Conservation (phyloP, 2,113 vertebrate species). For the Chrysochloris asiatica region DNA sequence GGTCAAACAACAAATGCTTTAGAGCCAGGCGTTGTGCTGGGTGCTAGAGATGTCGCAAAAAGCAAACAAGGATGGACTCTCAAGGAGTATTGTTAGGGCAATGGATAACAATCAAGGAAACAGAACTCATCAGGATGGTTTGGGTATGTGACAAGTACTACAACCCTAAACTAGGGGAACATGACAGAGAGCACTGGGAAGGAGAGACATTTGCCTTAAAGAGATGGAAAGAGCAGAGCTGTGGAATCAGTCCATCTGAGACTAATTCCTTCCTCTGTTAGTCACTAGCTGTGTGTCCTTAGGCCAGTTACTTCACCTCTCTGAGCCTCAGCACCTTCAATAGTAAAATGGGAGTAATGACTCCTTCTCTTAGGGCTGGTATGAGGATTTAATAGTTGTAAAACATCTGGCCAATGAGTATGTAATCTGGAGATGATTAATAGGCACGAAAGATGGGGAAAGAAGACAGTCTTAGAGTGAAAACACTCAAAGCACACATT, state of each 20-base stretch:
- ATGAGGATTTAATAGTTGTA: background rate
- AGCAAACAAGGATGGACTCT: background rate
- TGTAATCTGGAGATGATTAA: background rate
- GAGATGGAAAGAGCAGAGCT: background rate
- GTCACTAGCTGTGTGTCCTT: background rate
- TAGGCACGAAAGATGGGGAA: background rate
- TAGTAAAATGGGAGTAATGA: background rate
- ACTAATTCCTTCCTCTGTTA: background rate
- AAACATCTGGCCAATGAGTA: background rate
- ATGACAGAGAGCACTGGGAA: background rate
- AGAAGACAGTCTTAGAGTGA: background rate
- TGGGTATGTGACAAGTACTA: background rate
- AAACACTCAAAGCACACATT: background rate
- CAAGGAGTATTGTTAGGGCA: background rate
- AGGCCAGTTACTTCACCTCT: background rate
- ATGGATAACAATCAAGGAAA: background rate
- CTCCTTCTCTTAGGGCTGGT: background rate
- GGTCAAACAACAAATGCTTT: background rate
- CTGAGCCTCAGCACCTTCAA: conserved; percentile 2
- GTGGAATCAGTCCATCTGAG: background rate
- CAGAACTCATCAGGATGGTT: background rate
- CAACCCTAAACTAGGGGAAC: background rate
- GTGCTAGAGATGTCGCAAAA: background rate
- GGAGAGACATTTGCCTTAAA: background rate
- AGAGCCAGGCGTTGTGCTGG: accelerated